Evolutionary conservation across 2,797 vertebrate genomes (phyloP).

Genomic region (Todus mexicanus): DNA sequence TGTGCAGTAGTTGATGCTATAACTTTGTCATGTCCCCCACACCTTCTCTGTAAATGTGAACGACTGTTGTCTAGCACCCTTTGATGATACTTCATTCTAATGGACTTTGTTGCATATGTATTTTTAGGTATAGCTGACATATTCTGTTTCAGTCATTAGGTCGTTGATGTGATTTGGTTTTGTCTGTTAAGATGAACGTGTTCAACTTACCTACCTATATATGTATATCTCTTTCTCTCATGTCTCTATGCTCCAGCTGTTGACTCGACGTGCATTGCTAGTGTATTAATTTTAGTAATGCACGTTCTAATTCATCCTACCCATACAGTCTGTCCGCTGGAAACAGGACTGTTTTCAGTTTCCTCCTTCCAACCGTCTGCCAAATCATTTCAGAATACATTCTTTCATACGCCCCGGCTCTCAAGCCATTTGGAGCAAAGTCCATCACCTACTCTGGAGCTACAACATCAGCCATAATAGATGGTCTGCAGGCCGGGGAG

Average conservation of each 20-base stretch:
- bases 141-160: background rate
- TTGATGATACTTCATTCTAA: background rate
- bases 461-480: constrained; percentile 85
- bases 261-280: constrained; percentile 52
- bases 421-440: constrained; percentile 97
- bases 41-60: background rate
- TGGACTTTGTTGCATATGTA: background rate
- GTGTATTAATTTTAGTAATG: constrained; percentile 70
- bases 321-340: constrained; percentile 72
- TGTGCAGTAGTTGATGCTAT: background rate
- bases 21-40: background rate
- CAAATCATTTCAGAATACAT: constrained; percentile 91
- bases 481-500: constrained; percentile 90
- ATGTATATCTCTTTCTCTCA: background rate
- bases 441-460: constrained; percentile 86
- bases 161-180: background rate
- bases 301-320: constrained; percentile 74
- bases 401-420: constrained; percentile 95
- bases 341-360: constrained; percentile 74
- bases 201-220: background rate
- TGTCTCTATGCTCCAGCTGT: constrained; percentile 54
- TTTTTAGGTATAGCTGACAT: background rate
- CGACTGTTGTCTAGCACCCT: background rate
- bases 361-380: constrained; percentile 79
- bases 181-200: background rate